Evolutionary conservation across 1,140 invertebrate genomes (phyloP).

Genomic region (Cheumatopsyche charites): DNA sequence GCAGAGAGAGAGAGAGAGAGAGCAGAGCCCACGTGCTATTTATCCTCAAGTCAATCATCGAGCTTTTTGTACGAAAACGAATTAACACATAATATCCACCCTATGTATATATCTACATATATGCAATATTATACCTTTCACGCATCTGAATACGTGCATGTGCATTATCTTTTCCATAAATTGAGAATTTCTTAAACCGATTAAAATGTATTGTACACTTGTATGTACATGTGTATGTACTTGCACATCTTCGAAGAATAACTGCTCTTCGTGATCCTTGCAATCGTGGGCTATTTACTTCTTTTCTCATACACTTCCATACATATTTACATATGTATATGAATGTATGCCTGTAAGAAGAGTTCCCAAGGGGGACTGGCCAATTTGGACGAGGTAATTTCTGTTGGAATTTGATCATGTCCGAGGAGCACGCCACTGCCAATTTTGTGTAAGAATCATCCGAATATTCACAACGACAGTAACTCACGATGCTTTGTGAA

Average conservation of each 20-base stretch:
- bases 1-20: not conserved
- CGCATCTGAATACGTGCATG: too few species aligned
- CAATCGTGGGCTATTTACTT: conserved; percentile 7
- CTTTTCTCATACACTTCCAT: not conserved
- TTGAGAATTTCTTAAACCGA: too few species aligned
- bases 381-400: conserved; percentile 20
- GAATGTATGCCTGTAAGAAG: too few species aligned
- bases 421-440: not conserved
- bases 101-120: too few species aligned
- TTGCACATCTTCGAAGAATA: not conserved
- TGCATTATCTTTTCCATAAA: too few species aligned
- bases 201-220: too few species aligned
- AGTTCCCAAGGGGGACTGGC: conserved; percentile 19
- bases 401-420: conserved; percentile 14
- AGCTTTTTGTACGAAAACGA: conserved; percentile 7
- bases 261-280: not conserved
- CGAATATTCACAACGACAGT: conserved; percentile 7
- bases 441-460: conserved; percentile 16
- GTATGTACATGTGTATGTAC: too few species aligned
- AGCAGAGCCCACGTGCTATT: conserved; percentile 22
- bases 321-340: too few species aligned
- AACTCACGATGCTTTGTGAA: not conserved
- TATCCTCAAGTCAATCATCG: conserved; percentile 30
- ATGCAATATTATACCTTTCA: too few species aligned
- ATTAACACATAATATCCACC: conserved; percentile 16